A percentile compares a stretch with the other conserved stretches of the same genome.
Evolutionary conservation across 35 echinoderm and acorn worm genomes (phyloP).

Genomic region (Nesometra sesokonis): DNA sequence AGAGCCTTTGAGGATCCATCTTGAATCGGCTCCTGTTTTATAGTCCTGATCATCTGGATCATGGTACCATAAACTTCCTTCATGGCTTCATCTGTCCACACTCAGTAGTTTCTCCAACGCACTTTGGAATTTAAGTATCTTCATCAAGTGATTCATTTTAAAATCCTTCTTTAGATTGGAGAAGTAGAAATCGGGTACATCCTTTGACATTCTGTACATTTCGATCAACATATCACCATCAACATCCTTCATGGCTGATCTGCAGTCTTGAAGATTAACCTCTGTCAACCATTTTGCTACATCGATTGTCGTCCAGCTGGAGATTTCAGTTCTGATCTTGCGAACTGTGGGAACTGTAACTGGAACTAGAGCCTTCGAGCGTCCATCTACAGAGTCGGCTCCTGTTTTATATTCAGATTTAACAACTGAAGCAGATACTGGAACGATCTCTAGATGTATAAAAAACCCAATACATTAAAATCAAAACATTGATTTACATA

Average conservation of each 20-base stretch:
- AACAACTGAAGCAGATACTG: neutral
- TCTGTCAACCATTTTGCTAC: constrained; percentile 58
- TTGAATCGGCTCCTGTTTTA: too few species aligned
- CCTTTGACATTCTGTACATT: constrained; percentile 57
- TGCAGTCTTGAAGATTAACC: constrained; percentile 12
- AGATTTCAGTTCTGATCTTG: neutral
- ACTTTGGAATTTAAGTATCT: neutral
- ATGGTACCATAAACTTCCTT: too few species aligned
- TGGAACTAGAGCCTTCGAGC: neutral
- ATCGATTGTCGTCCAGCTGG: constrained; percentile 19
- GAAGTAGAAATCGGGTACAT: constrained; percentile 71
- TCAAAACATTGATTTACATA: too few species aligned
- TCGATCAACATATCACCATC: constrained; percentile 62
- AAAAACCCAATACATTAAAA: too few species aligned
- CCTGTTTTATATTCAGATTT: too few species aligned
- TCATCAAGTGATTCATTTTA: neutral
- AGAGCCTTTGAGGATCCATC: too few species aligned
- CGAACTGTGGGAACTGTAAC: neutral
- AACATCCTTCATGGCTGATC: constrained; percentile 11
- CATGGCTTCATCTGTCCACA: neutral
- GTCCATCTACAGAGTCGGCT: neutral
- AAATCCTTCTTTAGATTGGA: neutral
- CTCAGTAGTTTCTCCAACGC: neutral
- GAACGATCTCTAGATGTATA: too few species aligned
- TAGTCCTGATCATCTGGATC: too few species aligned